A percentile compares a stretch with the other conserved stretches of the same genome.
Conservation (phyloP, 1,140 invertebrate species). For the Hormaphis cornu region DNA sequence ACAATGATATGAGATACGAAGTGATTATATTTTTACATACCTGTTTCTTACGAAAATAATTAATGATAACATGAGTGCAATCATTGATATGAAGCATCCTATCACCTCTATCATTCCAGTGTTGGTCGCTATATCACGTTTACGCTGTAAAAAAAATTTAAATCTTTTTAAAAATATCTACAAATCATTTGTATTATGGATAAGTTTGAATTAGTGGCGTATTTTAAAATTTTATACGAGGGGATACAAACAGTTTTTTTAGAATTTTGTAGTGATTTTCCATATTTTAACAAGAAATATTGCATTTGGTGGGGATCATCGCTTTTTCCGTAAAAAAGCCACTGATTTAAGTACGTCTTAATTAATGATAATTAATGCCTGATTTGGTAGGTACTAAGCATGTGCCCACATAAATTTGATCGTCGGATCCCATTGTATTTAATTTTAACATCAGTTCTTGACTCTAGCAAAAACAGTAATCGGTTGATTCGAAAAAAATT, state of each 20-base stretch:
- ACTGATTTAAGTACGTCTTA: no score
- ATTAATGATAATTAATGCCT: no score
- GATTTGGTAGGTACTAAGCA: no score
- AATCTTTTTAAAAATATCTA: not conserved
- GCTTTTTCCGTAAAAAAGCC: no score
- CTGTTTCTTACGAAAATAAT: slow-evolving; percentile 72
- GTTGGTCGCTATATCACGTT: slow-evolving; percentile 61
- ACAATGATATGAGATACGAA: no score
- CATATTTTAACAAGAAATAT: no score
- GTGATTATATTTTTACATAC: slow-evolving; percentile 45
- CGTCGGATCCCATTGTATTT: slow-evolving; percentile 4
- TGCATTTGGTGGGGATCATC: no score
- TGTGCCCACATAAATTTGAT: slow-evolving; percentile 14
- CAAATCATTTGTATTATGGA: no score
- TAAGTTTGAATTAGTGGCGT: no score
- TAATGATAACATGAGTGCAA: slow-evolving; percentile 62
- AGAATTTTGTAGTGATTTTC: no score
- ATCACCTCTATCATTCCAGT: slow-evolving; percentile 72
- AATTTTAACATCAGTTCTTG: not conserved
- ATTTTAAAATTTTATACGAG: no score
- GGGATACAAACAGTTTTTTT: no score
- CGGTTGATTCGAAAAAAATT: slow-evolving; percentile 12
- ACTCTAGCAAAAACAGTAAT: slow-evolving; percentile 21
- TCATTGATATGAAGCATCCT: slow-evolving; percentile 67
- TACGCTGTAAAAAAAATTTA: slow-evolving; percentile 44